Base-by-base conservation (phyloP, 2,113 vertebrate genomes). In the Archocentrus centrarchus region DNA sequence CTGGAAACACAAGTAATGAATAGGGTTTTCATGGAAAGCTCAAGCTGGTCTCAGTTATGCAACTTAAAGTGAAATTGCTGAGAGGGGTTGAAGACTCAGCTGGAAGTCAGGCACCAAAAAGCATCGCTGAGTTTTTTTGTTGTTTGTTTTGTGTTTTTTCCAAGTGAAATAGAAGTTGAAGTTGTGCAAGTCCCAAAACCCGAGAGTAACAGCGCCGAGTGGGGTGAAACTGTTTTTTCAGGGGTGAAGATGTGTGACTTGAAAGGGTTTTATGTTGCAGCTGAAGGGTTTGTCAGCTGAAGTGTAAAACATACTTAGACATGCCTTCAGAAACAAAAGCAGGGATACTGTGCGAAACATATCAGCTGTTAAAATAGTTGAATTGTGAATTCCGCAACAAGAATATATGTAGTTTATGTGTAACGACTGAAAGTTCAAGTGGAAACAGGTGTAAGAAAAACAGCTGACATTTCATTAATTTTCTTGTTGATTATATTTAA, bases 321-420 rank as follows among this genome's bases (percentile, higher is more conserved):
- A 0, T 27, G 27, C 0, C 4, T 22, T 47, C 17, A 18, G 64
- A 18, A 68, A 68, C 44, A 68, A 24, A 68, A 70, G 64, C 7
- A 70, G 41, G 18, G 22, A 30, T 18, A 27, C 41, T 68, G 0
- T 50, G 64, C 50, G 41, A 1, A 6, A 11, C 44, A 18, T 10
- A 9, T n/a, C 55, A 58, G 55, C 9, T 22, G 20, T 9, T n/a
- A n/a, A 57, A 57, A 57, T n/a, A 57, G 55, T 11, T 22, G 18
- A 55, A 9, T n/a, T 9, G 17, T 20, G 50, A n/a, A 57, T 10
- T 22, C 10, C n/a, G n/a, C 10, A 57, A 57, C 10, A 57, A 57
- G 20, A 22, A 22, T 47, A 24, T 5, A 0, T 27, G 39, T n/a
- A 58, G 58, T 59, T 59, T 14, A 59, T 14, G 5, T 59, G 11